phyloP scores from a whole-genome alignment of 2,113 vertebrate species.

The Tichodroma muraria region DNA sequence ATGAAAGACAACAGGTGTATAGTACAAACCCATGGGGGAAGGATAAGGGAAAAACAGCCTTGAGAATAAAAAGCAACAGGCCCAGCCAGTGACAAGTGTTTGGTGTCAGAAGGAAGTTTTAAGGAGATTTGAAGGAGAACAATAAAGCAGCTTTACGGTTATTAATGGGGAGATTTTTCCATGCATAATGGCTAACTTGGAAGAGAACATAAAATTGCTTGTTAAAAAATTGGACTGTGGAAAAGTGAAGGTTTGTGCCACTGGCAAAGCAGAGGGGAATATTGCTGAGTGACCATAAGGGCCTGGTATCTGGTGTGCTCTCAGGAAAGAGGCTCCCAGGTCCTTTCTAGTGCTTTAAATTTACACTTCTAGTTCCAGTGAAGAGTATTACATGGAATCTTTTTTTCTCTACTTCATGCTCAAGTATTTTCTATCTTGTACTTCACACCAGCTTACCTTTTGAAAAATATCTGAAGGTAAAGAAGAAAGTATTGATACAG shows the following conservation, averaged over 20 bases:
- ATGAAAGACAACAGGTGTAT: constrained; percentile 67
- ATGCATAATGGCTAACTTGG: constrained; percentile 16
- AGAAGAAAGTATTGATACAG: not conserved
- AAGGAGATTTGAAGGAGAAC: constrained; percentile 58
- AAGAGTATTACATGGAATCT: not conserved
- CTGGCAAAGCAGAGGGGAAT: not conserved
- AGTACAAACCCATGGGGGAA: constrained; percentile 40
- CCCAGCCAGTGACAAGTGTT: constrained; percentile 36
- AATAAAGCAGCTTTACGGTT: constrained; percentile 29
- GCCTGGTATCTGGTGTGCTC: not conserved
- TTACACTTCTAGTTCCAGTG: not conserved
- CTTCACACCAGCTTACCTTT: not conserved
- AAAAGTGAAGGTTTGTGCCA: not conserved
- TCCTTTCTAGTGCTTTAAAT: not conserved
- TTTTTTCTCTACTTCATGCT: not conserved
- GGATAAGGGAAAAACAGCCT: constrained; percentile 44
- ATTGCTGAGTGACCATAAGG: not conserved
- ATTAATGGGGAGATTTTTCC: constrained; percentile 21
- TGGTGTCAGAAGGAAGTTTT: constrained; percentile 56
- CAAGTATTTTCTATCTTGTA: not conserved
- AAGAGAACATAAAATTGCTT: constrained; percentile 8
- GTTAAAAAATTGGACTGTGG: not conserved
- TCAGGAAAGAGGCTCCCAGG: not conserved
- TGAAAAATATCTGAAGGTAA: not conserved
- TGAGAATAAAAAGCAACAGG: constrained; percentile 55